Percentiles rank a stretch among this genome's conserved stretches.
Conservation (phyloP, 2,113 vertebrate species). For the Bungarus multicinctus region DNA sequence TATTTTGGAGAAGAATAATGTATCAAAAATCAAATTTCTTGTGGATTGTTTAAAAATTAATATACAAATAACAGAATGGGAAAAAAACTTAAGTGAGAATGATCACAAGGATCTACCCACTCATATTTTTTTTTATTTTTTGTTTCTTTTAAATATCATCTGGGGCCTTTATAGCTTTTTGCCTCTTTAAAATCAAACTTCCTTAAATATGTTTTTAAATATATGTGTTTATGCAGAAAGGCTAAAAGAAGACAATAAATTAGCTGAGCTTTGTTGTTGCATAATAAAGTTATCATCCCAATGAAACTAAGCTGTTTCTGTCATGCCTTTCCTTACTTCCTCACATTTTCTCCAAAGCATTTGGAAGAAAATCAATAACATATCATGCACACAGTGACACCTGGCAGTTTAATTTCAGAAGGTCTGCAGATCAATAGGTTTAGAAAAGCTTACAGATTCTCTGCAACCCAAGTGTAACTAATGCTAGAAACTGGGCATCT, state of each 20-base stretch:
- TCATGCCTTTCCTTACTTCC: constrained; percentile 39
- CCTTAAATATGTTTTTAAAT: constrained; percentile 2
- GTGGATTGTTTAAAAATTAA: neutral
- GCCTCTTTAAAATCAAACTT: neutral
- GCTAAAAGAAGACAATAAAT: constrained; percentile 25
- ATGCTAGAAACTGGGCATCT: neutral
- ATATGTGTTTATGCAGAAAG: neutral
- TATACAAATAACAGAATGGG: neutral
- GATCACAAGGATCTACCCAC: neutral
- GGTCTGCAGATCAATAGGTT: constrained; percentile 57
- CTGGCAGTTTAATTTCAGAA: constrained; percentile 83
- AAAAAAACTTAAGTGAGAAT: neutral
- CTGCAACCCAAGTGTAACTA: constrained; percentile 38
- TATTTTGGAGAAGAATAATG: neutral
- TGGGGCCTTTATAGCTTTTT: neutral
- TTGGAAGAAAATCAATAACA: constrained; percentile 77
- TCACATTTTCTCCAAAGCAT: constrained; percentile 35
- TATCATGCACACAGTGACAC: constrained; percentile 75
- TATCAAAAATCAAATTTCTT: neutral
- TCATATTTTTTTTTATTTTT: neutral
- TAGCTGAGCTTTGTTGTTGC: constrained; percentile 15
- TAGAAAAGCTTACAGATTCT: constrained; percentile 47
- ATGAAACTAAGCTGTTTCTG: constrained; percentile 44
- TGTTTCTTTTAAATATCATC: neutral
- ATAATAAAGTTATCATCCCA: constrained; percentile 51